A percentile compares a stretch with the other conserved stretches of the same genome.
Evolutionary conservation across 2,113 vertebrate species (phyloP).

Genomic region (Noturus placidus): DNA sequence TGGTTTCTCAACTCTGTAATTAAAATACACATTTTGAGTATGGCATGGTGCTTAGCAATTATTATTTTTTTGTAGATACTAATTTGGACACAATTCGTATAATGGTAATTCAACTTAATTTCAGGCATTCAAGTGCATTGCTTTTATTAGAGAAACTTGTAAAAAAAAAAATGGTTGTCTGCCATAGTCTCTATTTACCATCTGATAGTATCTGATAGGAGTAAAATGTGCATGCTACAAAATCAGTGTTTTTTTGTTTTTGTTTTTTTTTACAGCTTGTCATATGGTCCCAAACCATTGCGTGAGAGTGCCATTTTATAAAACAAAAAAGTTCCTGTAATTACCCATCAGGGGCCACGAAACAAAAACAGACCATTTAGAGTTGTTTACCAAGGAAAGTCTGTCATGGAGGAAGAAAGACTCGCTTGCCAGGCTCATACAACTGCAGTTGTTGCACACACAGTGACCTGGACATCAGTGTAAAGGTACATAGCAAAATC

Average conservation of each 20-base stretch:
- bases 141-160: constrained; percentile 1
- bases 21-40: neutral
- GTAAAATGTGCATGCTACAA: neutral
- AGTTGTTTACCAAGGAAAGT: constrained; percentile 42
- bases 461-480: constrained; percentile 4
- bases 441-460: neutral
- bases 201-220: neutral
- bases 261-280: constrained; percentile 22
- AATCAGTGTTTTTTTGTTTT: constrained; percentile 28
- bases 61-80: neutral
- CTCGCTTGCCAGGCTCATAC: constrained; percentile 11
- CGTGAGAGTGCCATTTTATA: constrained; percentile 43
- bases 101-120: neutral
- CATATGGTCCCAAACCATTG: constrained; percentile 6
- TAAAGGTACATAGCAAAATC: constrained; percentile 3
- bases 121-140: neutral
- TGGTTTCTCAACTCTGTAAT: neutral
- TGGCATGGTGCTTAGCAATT: neutral
- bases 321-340: constrained; percentile 42
- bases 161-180: neutral
- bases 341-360: constrained; percentile 37
- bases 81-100: neutral
- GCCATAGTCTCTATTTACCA: neutral
- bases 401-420: constrained; percentile 29
- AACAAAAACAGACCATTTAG: constrained; percentile 36